Percentiles rank a stretch among this genome's conserved stretches.
These are phyloP conservation scores for Cardiocondyla obscurior DNA, from an alignment of 1,140 invertebrate species.

Conservation along the genomic window DNA sequence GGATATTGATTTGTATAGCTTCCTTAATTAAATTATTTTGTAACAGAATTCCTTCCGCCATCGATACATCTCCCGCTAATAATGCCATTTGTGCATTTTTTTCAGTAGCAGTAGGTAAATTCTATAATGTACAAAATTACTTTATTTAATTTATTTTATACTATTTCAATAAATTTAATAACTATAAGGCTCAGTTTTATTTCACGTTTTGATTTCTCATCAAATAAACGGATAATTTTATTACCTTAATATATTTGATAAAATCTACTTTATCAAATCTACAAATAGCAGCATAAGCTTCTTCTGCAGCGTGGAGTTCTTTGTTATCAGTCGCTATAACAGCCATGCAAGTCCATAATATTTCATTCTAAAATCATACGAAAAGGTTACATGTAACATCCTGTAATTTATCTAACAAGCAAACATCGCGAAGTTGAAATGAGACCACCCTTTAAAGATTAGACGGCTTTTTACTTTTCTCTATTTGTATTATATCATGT, in stretches of 20 bases:
- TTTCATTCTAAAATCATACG: conserved; percentile 86
- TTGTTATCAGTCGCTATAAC: conserved; percentile 92
- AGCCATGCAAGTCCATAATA: conserved; percentile 95
- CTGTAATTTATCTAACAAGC: background rate
- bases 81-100: conserved; percentile 92
- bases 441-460: too few relatives aligned
- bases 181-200: too few relatives aligned
- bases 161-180: background rate
- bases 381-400: background rate
- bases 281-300: conserved; percentile 96
- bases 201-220: too few relatives aligned
- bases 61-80: conserved; percentile 90
- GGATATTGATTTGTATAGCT: conserved; percentile 92
- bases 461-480: too few relatives aligned
- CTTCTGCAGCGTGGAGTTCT: conserved; percentile 93
- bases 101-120: conserved; percentile 84
- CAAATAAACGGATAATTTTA: background rate
- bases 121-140: conserved; percentile 15
- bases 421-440: too few relatives aligned
- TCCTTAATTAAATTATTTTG: conserved; percentile 90
- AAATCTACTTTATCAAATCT: conserved; percentile 96
- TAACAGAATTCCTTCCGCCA: conserved; percentile 93
- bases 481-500: conserved; percentile 7
- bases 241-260: conserved; percentile 91
- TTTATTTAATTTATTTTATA: background rate